Conservation (phyloP, 2,797 vertebrate genomes). For the Phyllotis vaccarum region DNA sequence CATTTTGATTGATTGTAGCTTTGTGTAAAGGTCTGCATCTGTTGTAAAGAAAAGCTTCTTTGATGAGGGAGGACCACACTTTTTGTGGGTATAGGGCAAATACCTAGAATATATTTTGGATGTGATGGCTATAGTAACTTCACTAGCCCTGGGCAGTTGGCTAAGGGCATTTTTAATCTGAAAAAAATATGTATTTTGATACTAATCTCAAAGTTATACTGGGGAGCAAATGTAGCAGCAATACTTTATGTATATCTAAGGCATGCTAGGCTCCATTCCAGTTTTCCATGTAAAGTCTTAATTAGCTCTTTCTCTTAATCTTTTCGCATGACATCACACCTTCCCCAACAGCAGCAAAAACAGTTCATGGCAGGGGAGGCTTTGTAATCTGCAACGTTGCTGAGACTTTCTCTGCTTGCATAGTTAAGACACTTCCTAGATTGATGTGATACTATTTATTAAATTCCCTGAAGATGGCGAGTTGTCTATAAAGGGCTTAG, state of each 20-base stretch:
- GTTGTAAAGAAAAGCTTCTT: not conserved
- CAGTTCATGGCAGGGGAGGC: not conserved
- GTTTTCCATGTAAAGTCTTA: not conserved
- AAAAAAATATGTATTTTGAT: constrained; percentile 55
- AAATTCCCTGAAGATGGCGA: not conserved
- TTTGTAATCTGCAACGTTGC: constrained; percentile 1
- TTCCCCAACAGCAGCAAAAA: not conserved
- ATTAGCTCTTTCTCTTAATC: constrained; percentile 44
- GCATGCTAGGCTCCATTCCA: not conserved
- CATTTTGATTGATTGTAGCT: not conserved
- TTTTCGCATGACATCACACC: not conserved
- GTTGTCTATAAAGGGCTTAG: not conserved
- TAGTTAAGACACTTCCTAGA: not conserved
- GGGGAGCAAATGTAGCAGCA: not conserved
- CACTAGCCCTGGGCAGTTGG: not conserved
- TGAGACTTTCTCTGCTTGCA: not conserved
- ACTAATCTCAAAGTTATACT: not conserved
- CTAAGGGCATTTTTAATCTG: not conserved
- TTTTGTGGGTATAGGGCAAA: not conserved
- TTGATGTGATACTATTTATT: not conserved
- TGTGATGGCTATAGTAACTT: not conserved
- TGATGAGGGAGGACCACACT: not conserved
- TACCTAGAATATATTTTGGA: not conserved
- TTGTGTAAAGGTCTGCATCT: not conserved
- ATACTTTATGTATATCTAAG: not conserved